Percentiles rank a stretch among this genome's conserved stretches.
These are phyloP conservation scores for Nomada fabriciana DNA, from an alignment of 2,888 invertebrate species.

Conservation along the genomic window DNA sequence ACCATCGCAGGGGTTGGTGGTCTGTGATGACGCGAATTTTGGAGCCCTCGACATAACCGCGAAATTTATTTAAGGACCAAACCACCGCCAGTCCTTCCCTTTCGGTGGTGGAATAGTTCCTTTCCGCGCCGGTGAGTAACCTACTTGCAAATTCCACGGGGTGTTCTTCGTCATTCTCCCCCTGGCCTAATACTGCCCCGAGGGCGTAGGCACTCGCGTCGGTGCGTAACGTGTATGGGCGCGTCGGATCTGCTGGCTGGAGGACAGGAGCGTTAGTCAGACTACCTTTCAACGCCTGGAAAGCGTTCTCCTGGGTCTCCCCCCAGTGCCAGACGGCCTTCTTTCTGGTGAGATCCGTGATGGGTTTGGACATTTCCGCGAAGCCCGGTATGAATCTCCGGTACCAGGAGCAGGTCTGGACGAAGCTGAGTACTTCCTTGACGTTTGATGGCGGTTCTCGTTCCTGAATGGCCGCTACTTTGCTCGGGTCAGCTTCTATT, in stretches of 20 bases:
- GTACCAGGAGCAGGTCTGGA: too few relatives aligned
- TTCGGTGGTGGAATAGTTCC: neutral
- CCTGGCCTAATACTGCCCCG: neutral
- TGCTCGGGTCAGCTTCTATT: too few relatives aligned
- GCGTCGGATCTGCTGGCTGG: neutral
- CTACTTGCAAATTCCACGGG: conserved; percentile 5
- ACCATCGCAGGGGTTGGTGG: conserved; percentile 13
- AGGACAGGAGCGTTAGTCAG: neutral
- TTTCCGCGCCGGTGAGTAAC: neutral
- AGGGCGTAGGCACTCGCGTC: conserved; percentile 19
- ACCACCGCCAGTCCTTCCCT: conserved; percentile 6
- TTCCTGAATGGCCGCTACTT: too few relatives aligned
- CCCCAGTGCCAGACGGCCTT: too few relatives aligned
- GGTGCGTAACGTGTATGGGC: neutral
- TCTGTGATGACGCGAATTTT: neutral
- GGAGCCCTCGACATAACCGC: neutral
- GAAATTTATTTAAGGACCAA: neutral
- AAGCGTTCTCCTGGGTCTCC: too few relatives aligned
- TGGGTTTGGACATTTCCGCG: too few relatives aligned
- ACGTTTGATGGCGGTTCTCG: too few relatives aligned
- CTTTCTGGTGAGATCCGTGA: too few relatives aligned
- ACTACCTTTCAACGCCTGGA: too few relatives aligned
- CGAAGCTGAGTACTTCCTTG: too few relatives aligned
- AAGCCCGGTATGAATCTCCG: too few relatives aligned
- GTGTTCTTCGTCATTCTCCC: conserved; percentile 1